phyloP scores from a whole-genome alignment of 2,797 vertebrate species.

The Distichodus sexfasciatus region DNA sequence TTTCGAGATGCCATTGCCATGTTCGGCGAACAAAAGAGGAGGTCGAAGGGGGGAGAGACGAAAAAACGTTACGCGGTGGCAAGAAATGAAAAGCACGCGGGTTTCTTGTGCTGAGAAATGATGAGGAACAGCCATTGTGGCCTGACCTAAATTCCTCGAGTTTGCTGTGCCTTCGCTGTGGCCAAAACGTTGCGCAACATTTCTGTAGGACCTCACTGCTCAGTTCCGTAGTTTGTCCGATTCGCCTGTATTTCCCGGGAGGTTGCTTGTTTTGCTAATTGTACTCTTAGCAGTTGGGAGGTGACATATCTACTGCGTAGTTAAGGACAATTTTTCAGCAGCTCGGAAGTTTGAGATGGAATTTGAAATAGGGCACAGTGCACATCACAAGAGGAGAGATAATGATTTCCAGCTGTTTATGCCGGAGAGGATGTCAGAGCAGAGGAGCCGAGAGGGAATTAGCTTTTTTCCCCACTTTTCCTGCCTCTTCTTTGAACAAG shows the following conservation, averaged over 20 bases:
- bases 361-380: too few species aligned
- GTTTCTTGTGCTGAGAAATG: slow-evolving; percentile 16
- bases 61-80: slow-evolving; percentile 26
- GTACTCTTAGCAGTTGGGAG: too few species aligned
- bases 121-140: slow-evolving; percentile 65
- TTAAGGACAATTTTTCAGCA: too few species aligned
- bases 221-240: slow-evolving; percentile 26
- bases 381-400: background rate
- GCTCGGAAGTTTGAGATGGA: too few species aligned
- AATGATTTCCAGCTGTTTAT: slow-evolving; percentile 40
- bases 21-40: too few species aligned
- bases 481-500: slow-evolving; percentile 7
- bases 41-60: too few species aligned
- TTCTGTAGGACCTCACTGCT: slow-evolving; percentile 37
- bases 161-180: slow-evolving; percentile 61
- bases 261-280: background rate
- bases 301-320: too few species aligned
- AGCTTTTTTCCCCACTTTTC: slow-evolving; percentile 28
- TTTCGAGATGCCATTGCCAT: too few species aligned
- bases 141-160: slow-evolving; percentile 72
- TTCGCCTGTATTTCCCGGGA: too few species aligned
- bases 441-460: slow-evolving; percentile 30
- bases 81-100: slow-evolving; percentile 19
- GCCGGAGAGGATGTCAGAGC: slow-evolving; percentile 14
- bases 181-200: slow-evolving; percentile 64